Conservation (phyloP, 2,113 vertebrate species). For the Leptobrachium leishanense region DNA sequence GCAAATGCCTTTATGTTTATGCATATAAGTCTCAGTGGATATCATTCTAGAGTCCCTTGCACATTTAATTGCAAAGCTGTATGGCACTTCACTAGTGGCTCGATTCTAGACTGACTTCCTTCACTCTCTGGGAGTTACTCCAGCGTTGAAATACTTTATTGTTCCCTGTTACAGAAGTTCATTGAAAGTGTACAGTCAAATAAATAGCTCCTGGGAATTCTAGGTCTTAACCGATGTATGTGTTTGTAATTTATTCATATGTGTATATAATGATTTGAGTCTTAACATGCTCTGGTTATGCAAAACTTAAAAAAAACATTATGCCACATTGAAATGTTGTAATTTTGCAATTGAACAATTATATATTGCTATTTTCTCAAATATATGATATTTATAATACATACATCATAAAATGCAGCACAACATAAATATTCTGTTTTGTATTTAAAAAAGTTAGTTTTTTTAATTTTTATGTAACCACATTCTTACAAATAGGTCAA, state of each 20-base stretch:
- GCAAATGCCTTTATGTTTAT: conserved; percentile 19
- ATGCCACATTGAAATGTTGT: too few relatives aligned
- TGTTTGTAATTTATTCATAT: not conserved
- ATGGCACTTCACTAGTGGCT: conserved; percentile 4
- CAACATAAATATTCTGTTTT: too few relatives aligned
- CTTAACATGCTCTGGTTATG: conserved; percentile 15
- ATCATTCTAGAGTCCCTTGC: not conserved
- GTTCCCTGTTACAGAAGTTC: not conserved
- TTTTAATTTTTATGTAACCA: too few relatives aligned
- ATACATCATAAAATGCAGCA: too few relatives aligned
- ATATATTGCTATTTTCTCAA: too few relatives aligned
- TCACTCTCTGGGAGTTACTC: not conserved
- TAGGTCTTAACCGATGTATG: conserved; percentile 4
- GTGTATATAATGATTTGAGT: not conserved
- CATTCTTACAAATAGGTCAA: too few relatives aligned
- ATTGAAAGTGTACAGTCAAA: conserved; percentile 1
- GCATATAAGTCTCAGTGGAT: not conserved
- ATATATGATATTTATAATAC: too few relatives aligned
- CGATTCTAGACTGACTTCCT: not conserved
- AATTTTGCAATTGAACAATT: too few relatives aligned
- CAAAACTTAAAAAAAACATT: not conserved
- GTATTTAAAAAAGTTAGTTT: too few relatives aligned
- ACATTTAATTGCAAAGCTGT: conserved; percentile 8
- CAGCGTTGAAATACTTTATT: conserved; percentile 4
- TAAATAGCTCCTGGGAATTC: not conserved